These are phyloP conservation scores for Apaloderma vittatum DNA, from an alignment of 2,113 vertebrate species.

Conservation along the genomic window DNA sequence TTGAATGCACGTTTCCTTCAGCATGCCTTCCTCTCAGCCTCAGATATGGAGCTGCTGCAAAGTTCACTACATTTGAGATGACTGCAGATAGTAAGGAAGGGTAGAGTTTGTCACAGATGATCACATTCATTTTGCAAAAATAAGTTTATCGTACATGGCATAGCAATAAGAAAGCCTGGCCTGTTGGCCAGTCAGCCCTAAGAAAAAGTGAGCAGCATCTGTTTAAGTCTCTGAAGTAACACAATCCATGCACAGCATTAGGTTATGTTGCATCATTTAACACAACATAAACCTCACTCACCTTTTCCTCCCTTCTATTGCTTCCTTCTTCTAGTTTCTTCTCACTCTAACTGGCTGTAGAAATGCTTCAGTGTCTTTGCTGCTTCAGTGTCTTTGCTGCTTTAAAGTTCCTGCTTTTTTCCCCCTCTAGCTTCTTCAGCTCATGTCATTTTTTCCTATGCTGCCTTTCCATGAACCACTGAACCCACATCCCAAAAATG, in stretches of 20 bases:
- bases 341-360: background rate
- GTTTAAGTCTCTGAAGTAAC: constrained; percentile 59
- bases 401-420: constrained; percentile 8
- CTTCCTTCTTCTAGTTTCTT: constrained; percentile 25
- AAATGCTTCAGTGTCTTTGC: constrained; percentile 34
- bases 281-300: constrained; percentile 65
- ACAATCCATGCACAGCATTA: constrained; percentile 64
- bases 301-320: constrained; percentile 48
- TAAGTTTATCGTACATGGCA: background rate
- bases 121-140: constrained; percentile 54
- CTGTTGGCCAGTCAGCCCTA: constrained; percentile 31
- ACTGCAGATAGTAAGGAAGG: background rate
- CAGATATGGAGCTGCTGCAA: background rate
- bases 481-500: background rate
- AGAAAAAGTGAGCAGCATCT: constrained; percentile 44
- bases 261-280: constrained; percentile 73
- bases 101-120: constrained; percentile 11
- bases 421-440: background rate
- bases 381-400: constrained; percentile 15
- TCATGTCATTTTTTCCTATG: background rate
- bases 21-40: background rate
- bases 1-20: background rate
- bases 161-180: background rate
- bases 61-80: constrained; percentile 1
- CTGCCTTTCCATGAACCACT: background rate